Conservation (phyloP, 2,888 invertebrate genomes). For the Oscheius sp. region DNA sequence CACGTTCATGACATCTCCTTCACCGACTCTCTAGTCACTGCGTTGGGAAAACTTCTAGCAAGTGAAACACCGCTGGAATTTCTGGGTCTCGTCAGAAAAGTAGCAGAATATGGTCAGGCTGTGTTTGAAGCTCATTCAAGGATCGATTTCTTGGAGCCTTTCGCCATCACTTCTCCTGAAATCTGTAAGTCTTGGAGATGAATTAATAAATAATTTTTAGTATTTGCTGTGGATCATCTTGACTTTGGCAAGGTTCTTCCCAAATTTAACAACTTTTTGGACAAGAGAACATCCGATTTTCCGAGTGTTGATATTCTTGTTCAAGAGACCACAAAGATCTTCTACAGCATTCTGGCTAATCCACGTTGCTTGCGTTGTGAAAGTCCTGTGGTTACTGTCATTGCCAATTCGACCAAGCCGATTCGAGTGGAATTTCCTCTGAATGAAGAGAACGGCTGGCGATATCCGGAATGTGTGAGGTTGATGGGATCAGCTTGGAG, state of each 20-base stretch:
- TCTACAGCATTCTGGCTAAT: conserved; percentile 45
- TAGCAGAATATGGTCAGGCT: conserved; percentile 54
- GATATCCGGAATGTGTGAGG: conserved; percentile 61
- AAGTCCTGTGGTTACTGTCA: conserved; percentile 41
- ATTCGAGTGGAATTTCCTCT: conserved; percentile 53
- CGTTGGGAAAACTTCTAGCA: conserved; percentile 44
- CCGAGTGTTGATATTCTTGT: conserved; percentile 33
- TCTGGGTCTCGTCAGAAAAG: conserved; percentile 34
- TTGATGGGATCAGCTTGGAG: conserved; percentile 40
- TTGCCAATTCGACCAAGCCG: conserved; percentile 40
- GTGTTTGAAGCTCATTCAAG: conserved; percentile 43
- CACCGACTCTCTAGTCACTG: conserved; percentile 36
- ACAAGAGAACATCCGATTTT: conserved; percentile 41
- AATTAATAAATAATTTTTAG: conserved; percentile 33
- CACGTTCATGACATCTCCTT: conserved; percentile 49
- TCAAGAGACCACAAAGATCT: conserved; percentile 39
- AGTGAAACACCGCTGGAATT: conserved; percentile 52
- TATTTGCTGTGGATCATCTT: conserved; percentile 51
- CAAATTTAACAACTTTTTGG: conserved; percentile 57
- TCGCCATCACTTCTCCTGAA: conserved; percentile 44
- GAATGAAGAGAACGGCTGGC: conserved; percentile 56
- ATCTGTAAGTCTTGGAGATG: conserved; percentile 41
- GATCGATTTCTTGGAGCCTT: conserved; percentile 47
- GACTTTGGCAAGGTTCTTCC: conserved; percentile 48
- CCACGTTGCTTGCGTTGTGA: conserved; percentile 48